Evolutionary conservation across 2,797 vertebrate species (phyloP), one percentile per base, ranked within the genome.

Genomic region (Oreonectes daqikongensis): DNA sequence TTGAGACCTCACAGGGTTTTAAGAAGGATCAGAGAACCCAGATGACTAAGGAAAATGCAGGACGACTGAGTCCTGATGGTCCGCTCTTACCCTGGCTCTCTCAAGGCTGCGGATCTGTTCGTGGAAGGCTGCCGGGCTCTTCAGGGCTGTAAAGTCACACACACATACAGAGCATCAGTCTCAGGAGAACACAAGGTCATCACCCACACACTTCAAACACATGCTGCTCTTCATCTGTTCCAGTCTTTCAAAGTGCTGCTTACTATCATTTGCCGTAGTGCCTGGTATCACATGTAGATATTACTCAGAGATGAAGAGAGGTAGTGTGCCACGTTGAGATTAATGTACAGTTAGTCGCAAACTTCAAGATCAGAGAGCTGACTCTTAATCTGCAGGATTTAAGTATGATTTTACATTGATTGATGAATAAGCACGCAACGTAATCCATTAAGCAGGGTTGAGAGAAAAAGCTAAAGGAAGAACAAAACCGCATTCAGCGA

Each of bases 61-160:
- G 61, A 50, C 20, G 35, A 59, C 40, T 61, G 44, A 40, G 64
- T 44, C 20, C n/a, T n/a, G 28, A 44, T 18, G 50, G 26, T n/a
- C 12, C 26, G 30, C 61, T 7, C 94, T 95, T 92, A 99, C 98
- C 93, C 97, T 93, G 88, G 97, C 97, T 92, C 98, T 91, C 86
- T 99, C 98, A 92, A 99, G 91, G 88, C 98, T 99, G 90, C 97
- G 97, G 80, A 98, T 98, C 93, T 99, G 98, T 82, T 97, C 98
- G 26, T 98, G 97, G 92, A 99, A 99, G 80, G 95, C 96, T 65
- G 98, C 97, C 9, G 98, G 98, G 87, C 98, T 99, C 91, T 99
- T 99, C 88, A 99, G 93, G 84, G 97, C 98, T 99, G 93, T 86
- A 75, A 78, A 61, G 30, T 35, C 59, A 61, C 59, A 59, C 22